A percentile compares a stretch with the other conserved stretches of the same genome.
Evolutionary conservation across 1,140 invertebrate genomes (phyloP).

Genomic region (Drosophila nikananu): DNA sequence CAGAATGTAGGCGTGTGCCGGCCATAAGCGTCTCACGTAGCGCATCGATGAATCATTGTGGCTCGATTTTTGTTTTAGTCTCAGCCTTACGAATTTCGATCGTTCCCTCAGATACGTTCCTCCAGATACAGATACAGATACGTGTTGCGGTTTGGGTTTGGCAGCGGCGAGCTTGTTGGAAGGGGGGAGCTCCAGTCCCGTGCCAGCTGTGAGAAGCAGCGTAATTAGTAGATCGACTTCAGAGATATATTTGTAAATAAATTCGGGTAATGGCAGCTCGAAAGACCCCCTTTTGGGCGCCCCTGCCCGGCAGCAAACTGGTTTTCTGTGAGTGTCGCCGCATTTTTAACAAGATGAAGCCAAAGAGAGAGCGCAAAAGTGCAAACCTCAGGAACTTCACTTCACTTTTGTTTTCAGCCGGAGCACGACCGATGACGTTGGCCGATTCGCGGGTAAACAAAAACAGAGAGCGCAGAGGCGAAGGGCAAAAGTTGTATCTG

Average conservation of each 20-base stretch:
- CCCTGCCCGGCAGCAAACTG: constrained; percentile 39
- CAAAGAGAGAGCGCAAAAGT: constrained; percentile 24
- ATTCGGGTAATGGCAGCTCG: not conserved
- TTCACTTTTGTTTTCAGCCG: constrained; percentile 72
- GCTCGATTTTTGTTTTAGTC: constrained; percentile 46
- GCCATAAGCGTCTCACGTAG: constrained; percentile 43
- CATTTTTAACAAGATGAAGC: constrained; percentile 35
- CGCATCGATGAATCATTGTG: constrained; percentile 60
- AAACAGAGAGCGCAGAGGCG: constrained; percentile 10
- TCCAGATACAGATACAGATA: constrained; percentile 36
- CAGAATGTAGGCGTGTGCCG: constrained; percentile 45
- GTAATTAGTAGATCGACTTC: constrained; percentile 32
- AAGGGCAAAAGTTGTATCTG: constrained; percentile 4
- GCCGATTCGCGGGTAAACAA: constrained; percentile 55
- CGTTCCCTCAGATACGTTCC: constrained; percentile 54
- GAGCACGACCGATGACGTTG: constrained; percentile 56
- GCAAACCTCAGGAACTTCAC: constrained; percentile 62
- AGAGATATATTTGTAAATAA: constrained; percentile 31
- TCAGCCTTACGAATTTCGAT: constrained; percentile 33
- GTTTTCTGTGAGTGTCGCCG: constrained; percentile 42
- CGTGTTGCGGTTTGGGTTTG: constrained; percentile 4
- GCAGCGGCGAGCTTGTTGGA: constrained; percentile 2
- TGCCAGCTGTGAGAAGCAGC: constrained; percentile 26
- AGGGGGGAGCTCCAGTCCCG: constrained; percentile 6
- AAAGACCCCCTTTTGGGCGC: constrained; percentile 4